Conservation (phyloP, 2,113 vertebrate species). For the Aldabrachelys gigantea region DNA sequence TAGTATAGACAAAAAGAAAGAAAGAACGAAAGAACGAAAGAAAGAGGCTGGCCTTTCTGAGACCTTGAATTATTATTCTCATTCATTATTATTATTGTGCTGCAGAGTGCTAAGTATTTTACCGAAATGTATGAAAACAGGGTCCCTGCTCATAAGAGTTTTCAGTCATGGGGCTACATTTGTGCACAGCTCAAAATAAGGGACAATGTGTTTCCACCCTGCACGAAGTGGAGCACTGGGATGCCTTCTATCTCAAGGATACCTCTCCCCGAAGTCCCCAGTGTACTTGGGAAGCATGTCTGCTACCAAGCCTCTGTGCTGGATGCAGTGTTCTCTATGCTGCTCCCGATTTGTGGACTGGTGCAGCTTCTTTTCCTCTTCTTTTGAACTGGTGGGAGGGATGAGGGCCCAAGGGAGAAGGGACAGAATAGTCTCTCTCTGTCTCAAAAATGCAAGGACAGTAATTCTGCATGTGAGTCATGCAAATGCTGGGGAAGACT, state of each 20-base stretch:
- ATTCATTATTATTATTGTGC: background rate
- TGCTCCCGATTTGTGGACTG: rapidly evolving
- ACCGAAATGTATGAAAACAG: background rate
- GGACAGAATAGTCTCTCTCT: background rate
- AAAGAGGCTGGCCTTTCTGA: background rate
- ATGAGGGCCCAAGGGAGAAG: background rate
- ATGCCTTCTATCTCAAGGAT: background rate
- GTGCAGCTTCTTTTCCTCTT: background rate
- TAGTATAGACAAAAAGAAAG: background rate
- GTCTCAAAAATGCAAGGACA: background rate
- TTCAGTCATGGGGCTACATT: background rate
- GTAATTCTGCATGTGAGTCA: background rate
- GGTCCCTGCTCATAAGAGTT: background rate
- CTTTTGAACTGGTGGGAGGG: background rate
- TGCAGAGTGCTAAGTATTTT: background rate
- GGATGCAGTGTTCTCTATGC: rapidly evolving
- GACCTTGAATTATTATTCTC: background rate
- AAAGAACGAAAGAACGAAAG: background rate
- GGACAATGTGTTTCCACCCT: background rate
- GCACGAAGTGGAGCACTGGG: background rate
- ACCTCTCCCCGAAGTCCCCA: background rate
- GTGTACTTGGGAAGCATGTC: background rate
- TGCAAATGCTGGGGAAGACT: background rate
- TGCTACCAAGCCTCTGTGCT: background rate
- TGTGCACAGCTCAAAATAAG: background rate